Conservation (phyloP, 2,888 invertebrate genomes). For the Nomada flava region DNA sequence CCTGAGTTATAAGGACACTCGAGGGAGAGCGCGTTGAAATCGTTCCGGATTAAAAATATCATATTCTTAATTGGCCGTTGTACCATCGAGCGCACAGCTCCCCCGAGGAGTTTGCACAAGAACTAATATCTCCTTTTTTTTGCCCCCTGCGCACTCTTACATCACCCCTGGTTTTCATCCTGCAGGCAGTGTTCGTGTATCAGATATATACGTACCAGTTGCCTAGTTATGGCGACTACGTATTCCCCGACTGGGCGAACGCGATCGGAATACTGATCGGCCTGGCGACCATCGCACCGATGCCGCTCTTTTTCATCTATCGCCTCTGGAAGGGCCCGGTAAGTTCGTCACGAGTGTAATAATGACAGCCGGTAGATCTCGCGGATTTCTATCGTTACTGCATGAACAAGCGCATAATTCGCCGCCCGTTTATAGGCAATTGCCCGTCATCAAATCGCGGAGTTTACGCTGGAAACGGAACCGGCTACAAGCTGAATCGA, state of each 20-base stretch:
- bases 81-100: slow-evolving; percentile 28
- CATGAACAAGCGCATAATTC: slow-evolving; percentile 28
- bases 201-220: slow-evolving; percentile 89
- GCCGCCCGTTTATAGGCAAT: slow-evolving; percentile 26
- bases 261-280: slow-evolving; percentile 90
- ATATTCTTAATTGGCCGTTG: slow-evolving; percentile 64
- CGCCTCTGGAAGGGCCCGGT: slow-evolving; percentile 84
- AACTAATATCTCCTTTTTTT: slow-evolving; percentile 40
- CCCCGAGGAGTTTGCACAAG: slow-evolving; percentile 32
- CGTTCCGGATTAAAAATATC: slow-evolving; percentile 61
- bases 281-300: slow-evolving; percentile 88
- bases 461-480: slow-evolving; percentile 21
- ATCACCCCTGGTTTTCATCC: slow-evolving; percentile 32
- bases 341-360: slow-evolving; percentile 69
- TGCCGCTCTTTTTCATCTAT: slow-evolving; percentile 87
- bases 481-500: slow-evolving; percentile 25
- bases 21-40: slow-evolving; percentile 29
- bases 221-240: slow-evolving; percentile 88
- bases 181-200: slow-evolving; percentile 90
- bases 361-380: slow-evolving; percentile 22
- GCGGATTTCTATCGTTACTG: slow-evolving; percentile 37
- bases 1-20: background rate
- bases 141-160: background rate
- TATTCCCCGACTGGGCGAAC: slow-evolving; percentile 90
- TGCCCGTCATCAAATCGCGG: slow-evolving; percentile 26